phyloP scores from a whole-genome alignment of 2,797 vertebrate genomes.

The Microcaecilia unicolor region DNA sequence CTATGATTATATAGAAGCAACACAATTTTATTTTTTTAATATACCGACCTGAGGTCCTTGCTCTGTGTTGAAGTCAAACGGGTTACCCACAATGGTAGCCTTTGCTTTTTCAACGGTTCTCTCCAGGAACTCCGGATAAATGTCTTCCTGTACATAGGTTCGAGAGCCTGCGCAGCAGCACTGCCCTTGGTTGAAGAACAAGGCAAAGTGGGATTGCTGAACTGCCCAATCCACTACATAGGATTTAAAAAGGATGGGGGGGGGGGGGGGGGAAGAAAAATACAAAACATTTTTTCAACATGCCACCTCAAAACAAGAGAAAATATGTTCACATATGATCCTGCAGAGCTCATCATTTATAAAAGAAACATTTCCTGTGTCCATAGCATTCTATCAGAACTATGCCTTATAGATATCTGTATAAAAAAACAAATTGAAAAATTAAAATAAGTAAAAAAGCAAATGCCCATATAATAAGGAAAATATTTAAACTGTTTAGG shows the following conservation, averaged over 20 bases:
- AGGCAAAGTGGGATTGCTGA: slow-evolving; percentile 84
- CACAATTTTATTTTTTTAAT: not conserved
- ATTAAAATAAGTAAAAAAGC: not conserved
- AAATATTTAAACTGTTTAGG: no score
- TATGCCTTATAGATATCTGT: no score
- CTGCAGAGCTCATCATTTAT: no score
- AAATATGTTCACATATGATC: not conserved
- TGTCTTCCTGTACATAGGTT: slow-evolving; percentile 80
- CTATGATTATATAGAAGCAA: not conserved
- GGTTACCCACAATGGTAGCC: slow-evolving; percentile 80
- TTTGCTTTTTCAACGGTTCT: slow-evolving; percentile 75
- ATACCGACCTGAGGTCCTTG: slow-evolving; percentile 85
- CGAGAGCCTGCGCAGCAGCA: slow-evolving; percentile 88
- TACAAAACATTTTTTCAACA: no score
- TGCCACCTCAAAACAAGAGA: not conserved
- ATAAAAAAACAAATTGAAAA: not conserved
- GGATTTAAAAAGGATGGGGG: no score
- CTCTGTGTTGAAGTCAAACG: slow-evolving; percentile 79
- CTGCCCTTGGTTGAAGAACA: slow-evolving; percentile 97
- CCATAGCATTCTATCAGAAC: not conserved
- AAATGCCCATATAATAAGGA: no score
- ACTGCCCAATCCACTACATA: slow-evolving; percentile 90
- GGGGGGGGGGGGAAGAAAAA: no score
- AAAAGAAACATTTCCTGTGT: no score
- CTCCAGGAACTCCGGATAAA: slow-evolving; percentile 85